These are phyloP conservation scores for Toxotes chatareus DNA, from an alignment of 2,113 vertebrate genomes.

Conservation along the genomic window DNA sequence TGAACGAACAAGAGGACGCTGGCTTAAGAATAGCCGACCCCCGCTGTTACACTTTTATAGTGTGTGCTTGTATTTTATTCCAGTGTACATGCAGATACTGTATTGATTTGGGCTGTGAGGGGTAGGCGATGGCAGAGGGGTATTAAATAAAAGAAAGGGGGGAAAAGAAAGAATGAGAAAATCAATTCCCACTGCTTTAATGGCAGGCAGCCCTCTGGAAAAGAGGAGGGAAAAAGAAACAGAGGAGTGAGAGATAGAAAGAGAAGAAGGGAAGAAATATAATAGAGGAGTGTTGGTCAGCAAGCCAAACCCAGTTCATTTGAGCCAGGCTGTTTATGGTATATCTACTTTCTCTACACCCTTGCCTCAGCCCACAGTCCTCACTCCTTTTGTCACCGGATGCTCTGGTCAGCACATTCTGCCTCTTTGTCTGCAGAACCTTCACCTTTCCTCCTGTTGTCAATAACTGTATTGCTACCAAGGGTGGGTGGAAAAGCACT, in stretches of 20 bases:
- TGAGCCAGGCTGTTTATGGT: constrained; percentile 47
- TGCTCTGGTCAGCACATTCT: constrained; percentile 78
- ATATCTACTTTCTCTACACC: constrained; percentile 42
- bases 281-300: constrained; percentile 44
- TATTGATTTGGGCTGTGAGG: constrained; percentile 66
- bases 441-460: constrained; percentile 71
- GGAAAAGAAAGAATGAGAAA: constrained; percentile 43
- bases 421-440: constrained; percentile 75
- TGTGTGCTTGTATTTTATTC: constrained; percentile 69
- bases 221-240: constrained; percentile 36
- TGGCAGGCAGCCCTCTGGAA: constrained; percentile 54
- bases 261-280: constrained; percentile 16
- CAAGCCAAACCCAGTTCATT: constrained; percentile 41
- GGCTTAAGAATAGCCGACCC: constrained; percentile 39
- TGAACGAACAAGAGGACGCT: constrained; percentile 29
- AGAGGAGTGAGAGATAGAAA: not conserved
- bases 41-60: constrained; percentile 42
- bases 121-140: constrained; percentile 57
- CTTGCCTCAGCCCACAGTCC: constrained; percentile 43
- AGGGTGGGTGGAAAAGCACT: constrained; percentile 47
- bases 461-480: constrained; percentile 65
- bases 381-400: constrained; percentile 53
- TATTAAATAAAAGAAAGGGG: constrained; percentile 77
- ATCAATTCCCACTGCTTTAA: constrained; percentile 72
- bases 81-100: constrained; percentile 75